These are phyloP conservation scores for Amphibalanus amphitrite DNA, from an alignment of 1,140 invertebrate species.

Conservation along the genomic window DNA sequence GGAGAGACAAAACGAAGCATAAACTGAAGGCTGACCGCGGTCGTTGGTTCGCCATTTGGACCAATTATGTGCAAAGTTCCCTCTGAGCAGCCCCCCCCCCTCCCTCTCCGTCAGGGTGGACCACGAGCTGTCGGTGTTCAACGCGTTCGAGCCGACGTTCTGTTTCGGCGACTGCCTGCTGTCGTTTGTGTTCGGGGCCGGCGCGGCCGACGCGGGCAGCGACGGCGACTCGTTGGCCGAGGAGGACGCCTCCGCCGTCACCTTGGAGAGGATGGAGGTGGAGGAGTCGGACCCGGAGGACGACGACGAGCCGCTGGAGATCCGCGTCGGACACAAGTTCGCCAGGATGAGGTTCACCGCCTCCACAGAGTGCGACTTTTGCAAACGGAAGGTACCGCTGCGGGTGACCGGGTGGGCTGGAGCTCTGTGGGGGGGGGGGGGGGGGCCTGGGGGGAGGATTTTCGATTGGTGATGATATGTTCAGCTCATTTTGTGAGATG, in stretches of 20 bases:
- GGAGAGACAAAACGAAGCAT: too few relatives aligned
- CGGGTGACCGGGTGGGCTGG: constrained; percentile 6
- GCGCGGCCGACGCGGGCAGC: constrained; percentile 18
- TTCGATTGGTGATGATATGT: too few relatives aligned
- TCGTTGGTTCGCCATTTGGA: too few relatives aligned
- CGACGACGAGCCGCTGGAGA: constrained; percentile 10
- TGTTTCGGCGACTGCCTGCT: constrained; percentile 78
- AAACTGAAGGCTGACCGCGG: too few relatives aligned
- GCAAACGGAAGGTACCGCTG: constrained; percentile 59
- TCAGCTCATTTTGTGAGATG: too few relatives aligned
- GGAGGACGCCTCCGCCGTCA: constrained; percentile 9
- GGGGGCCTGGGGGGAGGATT: too few relatives aligned
- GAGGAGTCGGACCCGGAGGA: not conserved
- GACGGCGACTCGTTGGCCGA: constrained; percentile 14
- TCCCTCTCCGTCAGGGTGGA: constrained; percentile 20
- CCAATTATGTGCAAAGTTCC: too few relatives aligned
- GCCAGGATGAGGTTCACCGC: constrained; percentile 67
- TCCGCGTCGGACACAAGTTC: constrained; percentile 42
- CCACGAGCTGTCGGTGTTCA: constrained; percentile 45
- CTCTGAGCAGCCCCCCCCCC: too few relatives aligned
- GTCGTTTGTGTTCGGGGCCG: constrained; percentile 41
- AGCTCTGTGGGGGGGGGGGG: constrained; percentile 11
- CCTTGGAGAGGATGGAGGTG: not conserved
- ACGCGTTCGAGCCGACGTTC: constrained; percentile 71
- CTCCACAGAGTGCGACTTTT: constrained; percentile 75